A percentile compares a stretch with the other conserved stretches of the same genome.
phyloP scores from a whole-genome alignment of 1,140 invertebrate species.

The Anadara kagoshimensis region DNA sequence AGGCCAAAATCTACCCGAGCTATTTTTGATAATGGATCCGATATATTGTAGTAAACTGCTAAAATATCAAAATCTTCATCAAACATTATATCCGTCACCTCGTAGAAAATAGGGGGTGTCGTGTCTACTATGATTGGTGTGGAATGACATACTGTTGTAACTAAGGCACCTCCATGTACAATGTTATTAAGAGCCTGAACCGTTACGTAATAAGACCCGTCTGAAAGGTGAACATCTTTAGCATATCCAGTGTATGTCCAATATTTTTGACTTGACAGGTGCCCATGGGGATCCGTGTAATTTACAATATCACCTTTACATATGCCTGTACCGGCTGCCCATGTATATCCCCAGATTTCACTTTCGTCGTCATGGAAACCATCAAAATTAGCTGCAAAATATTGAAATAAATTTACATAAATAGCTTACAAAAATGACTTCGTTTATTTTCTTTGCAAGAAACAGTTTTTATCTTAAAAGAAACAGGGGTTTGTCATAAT shows the following conservation, averaged over 20 bases:
- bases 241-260: conserved; percentile 36
- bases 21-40: conserved; percentile 52
- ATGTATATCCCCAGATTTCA: conserved; percentile 53
- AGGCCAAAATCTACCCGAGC: conserved; percentile 54
- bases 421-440: too few relatives aligned
- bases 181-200: conserved; percentile 56
- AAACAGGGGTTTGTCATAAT: too few relatives aligned
- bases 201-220: conserved; percentile 56
- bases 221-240: conserved; percentile 33
- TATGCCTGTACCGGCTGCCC: conserved; percentile 39
- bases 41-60: conserved; percentile 45
- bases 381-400: conserved; percentile 61
- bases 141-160: conserved; percentile 55
- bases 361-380: conserved; percentile 59
- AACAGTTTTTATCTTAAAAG: too few relatives aligned
- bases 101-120: conserved; percentile 49
- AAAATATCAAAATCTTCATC: conserved; percentile 47
- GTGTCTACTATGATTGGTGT: conserved; percentile 55
- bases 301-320: conserved; percentile 53
- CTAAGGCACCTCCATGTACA: conserved; percentile 53
- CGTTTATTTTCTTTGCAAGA: too few relatives aligned
- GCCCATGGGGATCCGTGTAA: conserved; percentile 57
- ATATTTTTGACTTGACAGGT: conserved; percentile 52
- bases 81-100: conserved; percentile 55
- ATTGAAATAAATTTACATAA: too few relatives aligned